Conservation (phyloP, 2,888 invertebrate genomes). For the Dione juno region DNA sequence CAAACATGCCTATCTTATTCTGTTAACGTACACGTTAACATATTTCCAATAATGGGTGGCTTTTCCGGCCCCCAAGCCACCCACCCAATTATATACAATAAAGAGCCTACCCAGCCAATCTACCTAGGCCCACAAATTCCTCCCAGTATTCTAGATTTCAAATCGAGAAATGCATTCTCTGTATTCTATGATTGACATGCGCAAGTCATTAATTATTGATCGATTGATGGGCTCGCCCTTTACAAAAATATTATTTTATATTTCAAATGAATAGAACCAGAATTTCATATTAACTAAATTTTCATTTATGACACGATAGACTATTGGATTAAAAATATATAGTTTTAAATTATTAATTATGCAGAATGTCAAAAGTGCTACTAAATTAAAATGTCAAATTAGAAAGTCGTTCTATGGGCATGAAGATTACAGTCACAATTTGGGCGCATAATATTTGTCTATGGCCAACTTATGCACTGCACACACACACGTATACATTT, state of each 20-base stretch:
- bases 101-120: neutral
- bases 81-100: neutral
- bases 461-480: slow-evolving; percentile 14
- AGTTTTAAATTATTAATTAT: neutral
- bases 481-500: slow-evolving; percentile 47
- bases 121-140: neutral
- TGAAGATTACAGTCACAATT: slow-evolving; percentile 10
- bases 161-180: neutral
- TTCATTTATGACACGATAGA: neutral
- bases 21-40: neutral
- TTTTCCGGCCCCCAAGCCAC: neutral
- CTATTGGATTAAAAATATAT: neutral
- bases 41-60: neutral
- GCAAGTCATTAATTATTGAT: slow-evolving; percentile 7
- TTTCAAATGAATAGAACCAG: neutral
- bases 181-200: neutral
- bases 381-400: slow-evolving; percentile 9
- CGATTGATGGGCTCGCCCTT: neutral
- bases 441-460: slow-evolving; percentile 47
- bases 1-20: too few relatives aligned
- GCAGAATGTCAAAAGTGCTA: slow-evolving; percentile 2
- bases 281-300: neutral
- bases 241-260: neutral
- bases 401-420: slow-evolving; percentile 5
- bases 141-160: slow-evolving; percentile 3